Evolutionary conservation across 2,888 invertebrate genomes (phyloP).

Genomic region (Calliopum simillimum): DNA sequence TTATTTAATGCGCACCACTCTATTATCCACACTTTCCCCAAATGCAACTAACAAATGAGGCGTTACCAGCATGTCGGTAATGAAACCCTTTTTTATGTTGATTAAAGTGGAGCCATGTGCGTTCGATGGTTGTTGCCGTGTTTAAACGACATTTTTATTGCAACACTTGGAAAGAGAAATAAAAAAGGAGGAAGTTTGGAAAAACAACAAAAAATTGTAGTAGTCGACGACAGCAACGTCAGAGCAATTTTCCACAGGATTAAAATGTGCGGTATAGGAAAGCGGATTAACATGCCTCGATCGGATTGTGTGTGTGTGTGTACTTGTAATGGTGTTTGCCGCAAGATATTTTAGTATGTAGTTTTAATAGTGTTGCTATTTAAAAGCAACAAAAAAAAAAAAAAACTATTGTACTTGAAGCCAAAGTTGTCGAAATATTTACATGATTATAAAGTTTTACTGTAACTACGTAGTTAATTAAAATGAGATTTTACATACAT

Average conservation of each 20-base stretch:
- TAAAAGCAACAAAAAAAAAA: too few species aligned
- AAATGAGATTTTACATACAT: conserved; percentile 49
- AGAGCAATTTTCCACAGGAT: conserved; percentile 51
- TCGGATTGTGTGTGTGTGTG: conserved; percentile 13
- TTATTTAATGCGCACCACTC: too few species aligned
- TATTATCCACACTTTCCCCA: too few species aligned
- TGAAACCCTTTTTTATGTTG: conserved; percentile 45
- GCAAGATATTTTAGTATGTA: conserved; percentile 22
- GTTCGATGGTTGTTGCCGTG: conserved; percentile 43
- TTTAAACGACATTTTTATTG: conserved; percentile 38
- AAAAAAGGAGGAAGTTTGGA: not conserved
- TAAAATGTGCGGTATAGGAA: conserved; percentile 42
- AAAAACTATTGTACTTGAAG: conserved; percentile 9
- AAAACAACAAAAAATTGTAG: conserved; percentile 1
- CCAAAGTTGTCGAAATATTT: conserved; percentile 52
- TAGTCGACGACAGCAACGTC: conserved; percentile 35
- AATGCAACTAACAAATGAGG: too few species aligned
- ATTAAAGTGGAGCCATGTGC: conserved; percentile 50
- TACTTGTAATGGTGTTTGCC: not conserved
- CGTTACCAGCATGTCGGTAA: not conserved
- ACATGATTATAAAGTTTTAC: conserved; percentile 60
- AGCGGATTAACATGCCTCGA: conserved; percentile 32
- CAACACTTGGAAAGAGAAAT: not conserved
- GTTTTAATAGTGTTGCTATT: conserved; percentile 18
- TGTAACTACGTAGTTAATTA: conserved; percentile 58